Percentiles rank a stretch among this genome's conserved stretches.
These are phyloP conservation scores for Leuciscus waleckii DNA, from an alignment of 2,797 vertebrate genomes.

Conservation along the genomic window DNA sequence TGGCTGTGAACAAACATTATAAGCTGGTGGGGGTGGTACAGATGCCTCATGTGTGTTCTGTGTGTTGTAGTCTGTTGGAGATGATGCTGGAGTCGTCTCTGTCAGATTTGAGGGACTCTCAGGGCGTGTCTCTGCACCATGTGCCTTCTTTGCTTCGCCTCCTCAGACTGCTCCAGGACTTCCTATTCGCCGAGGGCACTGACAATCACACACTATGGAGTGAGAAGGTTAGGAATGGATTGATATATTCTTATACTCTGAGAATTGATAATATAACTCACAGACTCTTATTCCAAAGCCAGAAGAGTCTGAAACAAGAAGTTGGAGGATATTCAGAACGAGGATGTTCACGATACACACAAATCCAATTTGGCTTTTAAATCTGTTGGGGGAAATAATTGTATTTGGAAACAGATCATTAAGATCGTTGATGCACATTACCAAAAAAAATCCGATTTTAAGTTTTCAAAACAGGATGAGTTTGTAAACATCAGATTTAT, in stretches of 20 bases:
- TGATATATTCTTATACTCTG: neutral
- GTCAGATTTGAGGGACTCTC: constrained; percentile 87
- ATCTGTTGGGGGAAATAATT: neutral
- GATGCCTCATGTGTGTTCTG: constrained; percentile 17
- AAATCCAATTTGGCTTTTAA: neutral
- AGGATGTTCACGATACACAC: neutral
- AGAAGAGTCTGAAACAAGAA: neutral
- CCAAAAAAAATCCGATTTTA: neutral
- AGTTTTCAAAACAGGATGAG: neutral
- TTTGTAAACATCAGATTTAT: too few species aligned
- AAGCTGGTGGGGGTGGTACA: neutral
- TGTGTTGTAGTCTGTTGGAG: constrained; percentile 87
- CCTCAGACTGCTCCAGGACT: constrained; percentile 94
- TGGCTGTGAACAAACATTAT: neutral
- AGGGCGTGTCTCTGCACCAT: constrained; percentile 78
- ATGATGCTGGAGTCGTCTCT: constrained; percentile 98
- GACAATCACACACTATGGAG: constrained; percentile 93
- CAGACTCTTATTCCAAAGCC: neutral
- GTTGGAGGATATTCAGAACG: neutral
- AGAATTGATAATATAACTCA: neutral
- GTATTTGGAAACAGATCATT: neutral
- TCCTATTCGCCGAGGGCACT: constrained; percentile 92
- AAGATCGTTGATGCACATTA: neutral
- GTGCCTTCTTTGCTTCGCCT: constrained; percentile 88
- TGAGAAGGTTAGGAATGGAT: constrained; percentile 86